A percentile compares a stretch with the other conserved stretches of the same genome.
Conservation (phyloP, 2,888 invertebrate species). For the Serrognathus titanus region DNA sequence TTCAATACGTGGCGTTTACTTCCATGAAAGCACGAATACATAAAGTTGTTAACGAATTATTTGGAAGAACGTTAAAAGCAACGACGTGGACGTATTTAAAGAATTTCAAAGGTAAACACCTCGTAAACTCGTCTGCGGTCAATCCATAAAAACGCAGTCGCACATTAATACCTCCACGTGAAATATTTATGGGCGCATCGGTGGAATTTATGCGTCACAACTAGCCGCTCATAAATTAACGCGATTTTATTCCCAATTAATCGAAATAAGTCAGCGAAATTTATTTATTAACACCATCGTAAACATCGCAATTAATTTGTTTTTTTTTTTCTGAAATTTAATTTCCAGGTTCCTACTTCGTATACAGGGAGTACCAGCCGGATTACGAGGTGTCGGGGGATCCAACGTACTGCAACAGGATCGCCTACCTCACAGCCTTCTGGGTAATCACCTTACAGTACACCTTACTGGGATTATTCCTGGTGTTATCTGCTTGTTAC, state of each 20-base stretch:
- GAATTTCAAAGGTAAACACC: too few species aligned
- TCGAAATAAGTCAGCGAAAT: background rate
- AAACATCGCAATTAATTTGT: background rate
- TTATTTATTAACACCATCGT: background rate
- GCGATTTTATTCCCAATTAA: too few species aligned
- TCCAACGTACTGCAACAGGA: constrained; percentile 24
- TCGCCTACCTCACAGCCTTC: constrained; percentile 32
- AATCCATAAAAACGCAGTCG: too few species aligned
- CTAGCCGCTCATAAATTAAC: too few species aligned
- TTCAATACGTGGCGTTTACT: too few species aligned
- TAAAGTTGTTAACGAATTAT: too few species aligned
- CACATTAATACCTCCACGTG: too few species aligned
- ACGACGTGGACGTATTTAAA: too few species aligned
- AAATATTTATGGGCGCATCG: background rate
- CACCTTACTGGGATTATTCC: constrained; percentile 35
- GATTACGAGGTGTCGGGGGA: constrained; percentile 21
- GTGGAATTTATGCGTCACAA: background rate
- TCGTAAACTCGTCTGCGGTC: too few species aligned
- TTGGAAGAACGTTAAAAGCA: too few species aligned
- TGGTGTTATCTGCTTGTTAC: constrained; percentile 39
- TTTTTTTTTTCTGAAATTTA: background rate
- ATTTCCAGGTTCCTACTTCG: constrained; percentile 23
- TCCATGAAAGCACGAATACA: too few species aligned
- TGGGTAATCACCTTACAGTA: constrained; percentile 43
- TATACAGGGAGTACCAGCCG: constrained; percentile 26